Evolutionary conservation across 2,797 vertebrate species (phyloP).

Genomic region (Avahi laniger): DNA sequence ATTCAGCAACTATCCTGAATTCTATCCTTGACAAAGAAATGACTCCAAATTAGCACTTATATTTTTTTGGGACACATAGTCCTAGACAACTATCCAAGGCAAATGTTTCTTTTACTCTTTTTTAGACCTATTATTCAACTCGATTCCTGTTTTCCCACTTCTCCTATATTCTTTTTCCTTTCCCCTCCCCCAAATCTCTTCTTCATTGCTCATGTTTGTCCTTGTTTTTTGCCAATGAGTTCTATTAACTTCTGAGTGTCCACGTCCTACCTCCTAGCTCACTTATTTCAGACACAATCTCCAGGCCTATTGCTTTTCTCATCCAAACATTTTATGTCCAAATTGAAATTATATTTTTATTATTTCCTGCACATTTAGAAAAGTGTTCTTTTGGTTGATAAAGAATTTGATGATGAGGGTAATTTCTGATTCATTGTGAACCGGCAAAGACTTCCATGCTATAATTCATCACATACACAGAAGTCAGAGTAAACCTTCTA

Average conservation of each 20-base stretch:
- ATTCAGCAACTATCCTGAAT: background rate
- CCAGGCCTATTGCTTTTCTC: background rate
- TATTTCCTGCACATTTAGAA: constrained; percentile 31
- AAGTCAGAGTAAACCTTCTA: background rate
- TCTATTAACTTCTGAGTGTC: background rate
- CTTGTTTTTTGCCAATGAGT: background rate
- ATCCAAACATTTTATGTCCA: background rate
- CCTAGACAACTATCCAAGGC: background rate
- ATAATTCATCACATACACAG: background rate
- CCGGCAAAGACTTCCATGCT: background rate
- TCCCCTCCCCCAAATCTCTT: background rate
- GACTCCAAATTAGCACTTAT: background rate
- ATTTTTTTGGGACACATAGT: background rate
- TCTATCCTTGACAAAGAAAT: background rate
- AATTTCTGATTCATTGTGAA: background rate
- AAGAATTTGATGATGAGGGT: background rate
- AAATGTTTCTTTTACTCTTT: background rate
- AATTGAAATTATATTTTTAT: constrained; percentile 21
- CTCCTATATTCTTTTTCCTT: background rate
- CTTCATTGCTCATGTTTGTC: background rate
- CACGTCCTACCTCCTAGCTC: background rate
- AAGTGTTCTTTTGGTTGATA: background rate
- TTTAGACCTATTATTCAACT: background rate
- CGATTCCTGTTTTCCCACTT: background rate
- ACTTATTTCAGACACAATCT: background rate